Evolutionary conservation across 1,140 invertebrate species (phyloP).

Genomic region (Drosophila navojoa): DNA sequence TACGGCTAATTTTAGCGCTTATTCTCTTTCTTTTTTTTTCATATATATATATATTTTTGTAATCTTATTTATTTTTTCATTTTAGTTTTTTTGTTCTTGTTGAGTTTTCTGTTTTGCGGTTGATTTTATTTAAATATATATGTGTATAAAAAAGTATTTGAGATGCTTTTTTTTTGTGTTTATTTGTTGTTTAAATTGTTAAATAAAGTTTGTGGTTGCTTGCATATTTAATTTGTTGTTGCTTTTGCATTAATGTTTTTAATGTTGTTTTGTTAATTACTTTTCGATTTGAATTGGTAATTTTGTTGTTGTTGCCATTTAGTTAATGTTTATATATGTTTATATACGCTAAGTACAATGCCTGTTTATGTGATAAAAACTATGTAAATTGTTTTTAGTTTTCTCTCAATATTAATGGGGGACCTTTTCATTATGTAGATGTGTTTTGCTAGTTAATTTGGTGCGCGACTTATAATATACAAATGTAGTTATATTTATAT

Average conservation of each 20-base stretch:
- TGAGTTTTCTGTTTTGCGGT: conserved; percentile 15
- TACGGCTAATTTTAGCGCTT: conserved; percentile 31
- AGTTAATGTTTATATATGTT: conserved; percentile 25
- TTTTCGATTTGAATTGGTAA: conserved; percentile 46
- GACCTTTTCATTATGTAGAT: conserved; percentile 16
- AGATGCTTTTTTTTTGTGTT: conserved; percentile 3
- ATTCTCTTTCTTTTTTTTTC: conserved; percentile 5
- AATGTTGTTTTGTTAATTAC: conserved; percentile 26
- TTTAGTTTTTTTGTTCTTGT: not conserved
- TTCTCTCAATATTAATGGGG: conserved; percentile 13
- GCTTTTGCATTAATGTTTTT: conserved; percentile 27
- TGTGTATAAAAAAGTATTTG: conserved; percentile 18
- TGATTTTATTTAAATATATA: conserved; percentile 31
- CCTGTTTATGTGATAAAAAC: conserved; percentile 47
- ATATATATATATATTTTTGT: conserved; percentile 15
- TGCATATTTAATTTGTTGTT: conserved; percentile 29
- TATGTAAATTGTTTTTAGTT: conserved; percentile 15
- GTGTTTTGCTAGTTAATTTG: conserved; percentile 43
- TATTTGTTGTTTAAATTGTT: conserved; percentile 19
- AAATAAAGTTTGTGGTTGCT: conserved; percentile 31
- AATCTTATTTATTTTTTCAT: not conserved
- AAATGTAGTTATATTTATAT: conserved; percentile 31
- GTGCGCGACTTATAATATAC: conserved; percentile 41
- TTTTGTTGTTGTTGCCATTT: conserved; percentile 7
- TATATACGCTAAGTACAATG: conserved; percentile 50